Evolutionary conservation across 2,797 vertebrate species (phyloP).

Genomic region (Hyperoplus immaculatus): DNA sequence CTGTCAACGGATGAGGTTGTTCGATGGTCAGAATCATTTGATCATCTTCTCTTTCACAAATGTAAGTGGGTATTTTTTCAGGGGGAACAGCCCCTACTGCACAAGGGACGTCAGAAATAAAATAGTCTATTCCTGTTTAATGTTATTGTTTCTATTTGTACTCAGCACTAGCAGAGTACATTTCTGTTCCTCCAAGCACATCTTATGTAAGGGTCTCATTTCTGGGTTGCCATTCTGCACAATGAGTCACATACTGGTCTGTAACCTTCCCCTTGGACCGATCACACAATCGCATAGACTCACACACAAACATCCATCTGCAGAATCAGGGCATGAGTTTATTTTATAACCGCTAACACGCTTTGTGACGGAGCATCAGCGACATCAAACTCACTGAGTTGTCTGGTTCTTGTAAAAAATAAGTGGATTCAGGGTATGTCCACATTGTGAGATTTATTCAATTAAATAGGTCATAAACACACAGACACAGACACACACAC

Average conservation of each 20-base stretch:
- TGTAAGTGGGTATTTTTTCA: conserved; percentile 85
- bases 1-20: conserved; percentile 94
- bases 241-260: conserved; percentile 68
- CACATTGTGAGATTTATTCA: neutral
- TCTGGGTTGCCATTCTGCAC: conserved; percentile 43
- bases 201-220: conserved; percentile 61
- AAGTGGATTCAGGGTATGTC: neutral
- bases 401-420: neutral
- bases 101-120: neutral
- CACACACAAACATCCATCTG: conserved; percentile 19
- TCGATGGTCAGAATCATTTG: conserved; percentile 95
- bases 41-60: conserved; percentile 93
- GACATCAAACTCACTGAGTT: conserved; percentile 32
- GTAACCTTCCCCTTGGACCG: conserved; percentile 59
- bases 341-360: conserved; percentile 37
- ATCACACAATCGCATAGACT: conserved; percentile 34
- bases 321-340: conserved; percentile 28
- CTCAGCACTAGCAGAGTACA: neutral
- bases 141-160: conserved; percentile 11
- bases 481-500: neutral
- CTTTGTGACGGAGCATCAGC: conserved; percentile 20
- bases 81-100: neutral
- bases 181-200: neutral
- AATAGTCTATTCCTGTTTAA: neutral
- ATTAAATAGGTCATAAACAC: conserved; percentile 17